A percentile compares a stretch with the other conserved stretches of the same genome.
Evolutionary conservation across 2,797 vertebrate species (phyloP).

Genomic region (Epinephelus awoara): DNA sequence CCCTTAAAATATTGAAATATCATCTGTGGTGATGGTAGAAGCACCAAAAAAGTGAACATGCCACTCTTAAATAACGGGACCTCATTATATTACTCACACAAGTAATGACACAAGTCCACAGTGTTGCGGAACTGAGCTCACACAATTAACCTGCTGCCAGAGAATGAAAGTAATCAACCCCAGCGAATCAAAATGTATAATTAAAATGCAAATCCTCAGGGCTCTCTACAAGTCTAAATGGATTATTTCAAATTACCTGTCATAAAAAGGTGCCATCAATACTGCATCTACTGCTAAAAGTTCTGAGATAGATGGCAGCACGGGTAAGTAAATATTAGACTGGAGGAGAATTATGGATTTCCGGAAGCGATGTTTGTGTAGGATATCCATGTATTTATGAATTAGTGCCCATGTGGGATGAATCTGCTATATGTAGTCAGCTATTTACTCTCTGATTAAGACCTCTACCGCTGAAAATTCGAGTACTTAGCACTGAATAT

Average conservation of each 20-base stretch:
- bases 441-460: conserved; percentile 9
- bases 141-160: conserved; percentile 82
- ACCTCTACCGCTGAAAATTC: not conserved
- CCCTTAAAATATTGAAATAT: not conserved
- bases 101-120: conserved; percentile 72
- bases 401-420: not conserved
- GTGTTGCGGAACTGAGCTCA: conserved; percentile 67
- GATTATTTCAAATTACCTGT: conserved; percentile 78
- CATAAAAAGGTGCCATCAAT: conserved; percentile 70
- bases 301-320: not conserved
- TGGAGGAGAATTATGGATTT: conserved; percentile 16
- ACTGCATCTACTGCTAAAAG: conserved; percentile 47
- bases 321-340: conserved; percentile 32
- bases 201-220: conserved; percentile 82
- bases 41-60: conserved; percentile 17
- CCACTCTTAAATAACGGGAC: conserved; percentile 40
- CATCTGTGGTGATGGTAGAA: not conserved
- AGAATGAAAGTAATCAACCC: conserved; percentile 79
- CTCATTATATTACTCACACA: conserved; percentile 65
- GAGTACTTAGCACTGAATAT: conserved; percentile 3
- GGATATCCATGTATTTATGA: conserved; percentile 15
- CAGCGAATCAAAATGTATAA: conserved; percentile 77
- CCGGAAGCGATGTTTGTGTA: conserved; percentile 1
- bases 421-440: conserved; percentile 18
- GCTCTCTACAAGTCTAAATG: conserved; percentile 64